A percentile compares a stretch with the other conserved stretches of the same genome.
Conservation (phyloP, 1,140 invertebrate species). For the Melitaea cinxia region DNA sequence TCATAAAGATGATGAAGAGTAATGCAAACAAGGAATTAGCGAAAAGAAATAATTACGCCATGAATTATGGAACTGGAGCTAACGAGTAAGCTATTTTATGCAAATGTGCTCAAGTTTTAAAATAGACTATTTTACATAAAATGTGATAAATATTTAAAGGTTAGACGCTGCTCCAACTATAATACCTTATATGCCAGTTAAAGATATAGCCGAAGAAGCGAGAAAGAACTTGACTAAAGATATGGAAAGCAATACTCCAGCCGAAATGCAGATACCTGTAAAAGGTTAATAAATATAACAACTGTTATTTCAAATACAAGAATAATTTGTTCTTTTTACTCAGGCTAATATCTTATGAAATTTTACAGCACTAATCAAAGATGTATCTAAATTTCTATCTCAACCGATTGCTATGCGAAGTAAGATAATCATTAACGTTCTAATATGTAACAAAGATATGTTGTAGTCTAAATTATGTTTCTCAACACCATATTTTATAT, state of each 20-base stretch:
- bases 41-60: constrained; percentile 52
- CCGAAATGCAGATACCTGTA: constrained; percentile 51
- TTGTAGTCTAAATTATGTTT: neutral
- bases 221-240: constrained; percentile 52
- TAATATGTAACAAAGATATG: neutral
- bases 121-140: too few species aligned
- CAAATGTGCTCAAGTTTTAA: neutral
- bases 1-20: constrained; percentile 57
- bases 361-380: constrained; percentile 51
- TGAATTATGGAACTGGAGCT: constrained; percentile 53
- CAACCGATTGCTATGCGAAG: constrained; percentile 56
- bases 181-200: constrained; percentile 56
- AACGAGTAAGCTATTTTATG: constrained; percentile 48
- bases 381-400: constrained; percentile 53
- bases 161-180: constrained; percentile 50
- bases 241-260: constrained; percentile 46
- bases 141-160: constrained; percentile 46
- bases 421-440: constrained; percentile 32
- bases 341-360: constrained; percentile 1
- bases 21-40: constrained; percentile 47
- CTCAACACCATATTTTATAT: neutral
- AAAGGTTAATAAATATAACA: constrained; percentile 43
- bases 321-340: neutral
- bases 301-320: neutral
- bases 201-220: constrained; percentile 61